Percentiles rank a stretch among this genome's conserved stretches.
phyloP scores from a whole-genome alignment of 2,888 invertebrate species.

The Metopia argyrocephala region DNA sequence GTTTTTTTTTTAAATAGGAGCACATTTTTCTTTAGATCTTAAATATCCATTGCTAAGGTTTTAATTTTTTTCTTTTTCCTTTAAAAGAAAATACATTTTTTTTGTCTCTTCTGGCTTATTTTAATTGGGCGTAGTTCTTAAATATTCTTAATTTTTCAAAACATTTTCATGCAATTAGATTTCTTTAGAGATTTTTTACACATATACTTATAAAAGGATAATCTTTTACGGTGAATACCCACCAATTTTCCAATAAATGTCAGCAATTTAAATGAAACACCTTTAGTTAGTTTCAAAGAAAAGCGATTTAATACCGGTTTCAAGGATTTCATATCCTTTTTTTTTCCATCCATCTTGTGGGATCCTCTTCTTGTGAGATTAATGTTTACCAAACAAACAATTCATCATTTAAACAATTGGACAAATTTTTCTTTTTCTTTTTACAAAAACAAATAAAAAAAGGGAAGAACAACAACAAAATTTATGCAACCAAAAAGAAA shows the following conservation, averaged over 20 bases:
- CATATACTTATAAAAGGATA: conserved; percentile 44
- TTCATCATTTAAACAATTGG: conserved; percentile 63
- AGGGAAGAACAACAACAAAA: conserved; percentile 23
- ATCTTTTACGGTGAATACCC: conserved; percentile 46
- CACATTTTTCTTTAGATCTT: too few species aligned
- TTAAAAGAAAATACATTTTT: too few species aligned
- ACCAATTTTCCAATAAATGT: conserved; percentile 60
- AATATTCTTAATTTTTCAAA: conserved; percentile 41
- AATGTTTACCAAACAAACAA: conserved; percentile 64
- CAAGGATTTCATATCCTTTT: conserved; percentile 26
- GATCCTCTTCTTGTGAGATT: conserved; percentile 45
- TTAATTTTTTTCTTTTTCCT: too few species aligned
- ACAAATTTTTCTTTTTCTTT: conserved; percentile 61
- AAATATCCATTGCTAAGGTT: too few species aligned
- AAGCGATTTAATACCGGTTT: too few species aligned
- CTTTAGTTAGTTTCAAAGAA: too few species aligned
- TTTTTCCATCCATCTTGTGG: neutral
- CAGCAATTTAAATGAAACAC: conserved; percentile 56
- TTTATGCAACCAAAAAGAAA: neutral
- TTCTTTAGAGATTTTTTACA: conserved; percentile 35
- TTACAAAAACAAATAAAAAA: too few species aligned
- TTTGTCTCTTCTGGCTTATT: too few species aligned
- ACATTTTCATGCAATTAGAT: conserved; percentile 42
- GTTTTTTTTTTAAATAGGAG: too few species aligned
- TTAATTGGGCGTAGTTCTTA: conserved; percentile 54